Base-by-base conservation (phyloP, 2,888 invertebrate species). In the Tryphoninae sp. region DNA sequence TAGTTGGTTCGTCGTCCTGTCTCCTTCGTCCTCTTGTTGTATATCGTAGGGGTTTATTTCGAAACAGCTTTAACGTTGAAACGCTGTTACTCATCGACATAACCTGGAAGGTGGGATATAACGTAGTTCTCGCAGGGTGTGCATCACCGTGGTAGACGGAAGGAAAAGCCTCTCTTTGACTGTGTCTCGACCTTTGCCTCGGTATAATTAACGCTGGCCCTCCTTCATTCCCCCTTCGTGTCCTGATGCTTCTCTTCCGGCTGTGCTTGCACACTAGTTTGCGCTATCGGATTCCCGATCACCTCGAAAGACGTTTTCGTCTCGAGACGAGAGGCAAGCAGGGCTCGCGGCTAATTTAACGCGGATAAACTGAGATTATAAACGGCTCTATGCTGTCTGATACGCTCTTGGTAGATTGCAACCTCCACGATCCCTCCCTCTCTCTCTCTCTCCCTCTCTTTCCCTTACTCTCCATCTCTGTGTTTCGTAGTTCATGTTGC, bases 191-290 rank as follows among this genome's bases (percentile, higher is more conserved):
- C 81, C 84, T 83, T 80, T 78, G 78, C 73, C 78, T 80, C 80
- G 58, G 75, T 64, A 78, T 84, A 84, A 84, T 84, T 84, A 84
- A 83, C 82, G 76, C 82, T 53, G 79, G 64, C 76, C 68, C 67
- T 49, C 58, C 26, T 68, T 62, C 3, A 45, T 45, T 13, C 13
- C 45, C 33, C 6, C 33, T 33, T 6, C 33, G 33, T 33, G 33
- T 33, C 33, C 6, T 33, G 19, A 19, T 19, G 33, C 33, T 33
- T 33, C 33, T 33, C 33, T 33, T 6, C 33, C 33, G 33, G 6
- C 4, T 33, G 51, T 51, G 51, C 33, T 33, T 13, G 51, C 51
- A n/a, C 51, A 55, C 67, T 68, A 19, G 62, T 65, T 53, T 11
- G 53, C 42, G 53, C 42, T 77, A 72, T 62, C 53, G 62, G 72